Base-by-base conservation (phyloP, 2,113 vertebrate genomes). In the Petroica traversi region DNA sequence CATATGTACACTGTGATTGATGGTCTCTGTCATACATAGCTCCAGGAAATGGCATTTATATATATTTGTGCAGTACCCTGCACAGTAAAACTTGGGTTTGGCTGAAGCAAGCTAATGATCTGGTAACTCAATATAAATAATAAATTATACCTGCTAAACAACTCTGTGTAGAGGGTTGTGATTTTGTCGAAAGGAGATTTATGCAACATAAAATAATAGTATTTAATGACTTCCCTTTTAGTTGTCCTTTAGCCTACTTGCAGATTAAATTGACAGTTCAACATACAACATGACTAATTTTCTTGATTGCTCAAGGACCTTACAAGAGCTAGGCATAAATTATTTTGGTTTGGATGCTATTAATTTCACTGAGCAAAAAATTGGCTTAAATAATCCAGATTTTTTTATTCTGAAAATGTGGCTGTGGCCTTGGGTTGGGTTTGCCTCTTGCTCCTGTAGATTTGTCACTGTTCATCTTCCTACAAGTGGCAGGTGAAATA, bases 41-140 rank as follows among this genome's bases (percentile, higher is more conserved):
- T 91, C 41, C 89, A 91, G 91, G 74, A 96, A 89, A 68, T 79
- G 62, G 64, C 78, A 76, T 83, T 92, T 95, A 40, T 91, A 45
- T 51, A 6, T 24, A 74, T 89, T 81, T 95, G 52, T 78, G 71
- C 51, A 54, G 26, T 31, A 58, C 62, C 63, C 46, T 25, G 33
- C 43, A 55, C 41, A 7, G n/a, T 43, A 29, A 83, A 91, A 74
- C 19, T 73, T 85, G 28, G 34, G 14, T 31, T 49, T 62, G 11
- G 54, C 8, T 92, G 62, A 85, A 87, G 41, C 2, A 8, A 94
- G 17, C 51, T 78, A 73, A 91, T 40, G 63, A 91, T 58, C 49
- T 68, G 77, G 54, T 79, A 93, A 76, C 5, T 4, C 55, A 84
- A 87, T 38, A 81, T 71, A 85, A 85, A 88, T 85, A 89, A 91